Evolutionary conservation across 2,113 vertebrate species (phyloP), one percentile per base, ranked within the genome.

Genomic region (Pandion haliaetus): DNA sequence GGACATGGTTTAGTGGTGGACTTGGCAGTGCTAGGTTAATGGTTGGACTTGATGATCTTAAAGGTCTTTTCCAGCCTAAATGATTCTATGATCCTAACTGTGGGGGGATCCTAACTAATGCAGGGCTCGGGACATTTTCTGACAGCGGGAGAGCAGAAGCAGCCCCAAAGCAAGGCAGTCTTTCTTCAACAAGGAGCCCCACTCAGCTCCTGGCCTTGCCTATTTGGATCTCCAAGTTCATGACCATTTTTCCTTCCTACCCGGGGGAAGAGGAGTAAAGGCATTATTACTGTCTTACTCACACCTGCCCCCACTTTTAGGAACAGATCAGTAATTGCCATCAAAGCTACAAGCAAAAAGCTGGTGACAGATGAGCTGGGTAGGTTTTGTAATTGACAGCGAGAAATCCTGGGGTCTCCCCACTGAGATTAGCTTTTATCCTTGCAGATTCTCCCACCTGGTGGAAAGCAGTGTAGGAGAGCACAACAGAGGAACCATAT

Each of bases 271-370:
- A 93, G 47, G 42, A 78, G 21, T 78, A 92, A 92, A 90, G n/a
- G 49, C 12, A 82, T 88, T 76, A 61, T 61, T 84, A 58, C 36
- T 62, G 40, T 45, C 88, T 95, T 95, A 92, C 63, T 86, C 77
- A 78, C 38, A 78, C 36, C 88, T 90, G 23, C 34, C 62, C 17
- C 72, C 44, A 55, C 38, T 80, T 93, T 73, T 90, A 62, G 36
- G 47, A 94, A 86, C 14, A 78, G 40, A 67, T 65, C 61, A 58
- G 40, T 62, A 84, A 79, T 14, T 85, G 34, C 0, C 2, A 88
- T 77, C 62, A 88, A 94, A 85, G 34, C 40, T 72, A 85, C 34
- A 65, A 32, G 32, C 17, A 88, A 77, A 85, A 90, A 58, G 15
- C 63, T 87, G 54, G 13, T 88, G 50, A 95, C 67, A 92, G 58